These are phyloP conservation scores for Liasis olivaceus DNA, from an alignment of 2,797 vertebrate species.

Conservation along the genomic window DNA sequence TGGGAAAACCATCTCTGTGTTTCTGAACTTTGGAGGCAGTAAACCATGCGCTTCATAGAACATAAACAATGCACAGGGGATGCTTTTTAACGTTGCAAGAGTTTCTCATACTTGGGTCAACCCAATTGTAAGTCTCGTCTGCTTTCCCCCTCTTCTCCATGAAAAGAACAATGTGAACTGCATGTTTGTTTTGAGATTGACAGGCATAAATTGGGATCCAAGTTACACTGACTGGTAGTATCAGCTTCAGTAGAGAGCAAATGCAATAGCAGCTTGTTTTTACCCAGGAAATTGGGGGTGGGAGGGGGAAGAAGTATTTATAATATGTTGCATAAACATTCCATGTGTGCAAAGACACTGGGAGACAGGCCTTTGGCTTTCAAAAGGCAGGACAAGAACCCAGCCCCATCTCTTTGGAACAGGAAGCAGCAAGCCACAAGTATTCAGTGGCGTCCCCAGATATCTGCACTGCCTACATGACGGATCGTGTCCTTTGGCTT, in stretches of 20 bases:
- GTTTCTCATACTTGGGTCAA: slow-evolving; percentile 56
- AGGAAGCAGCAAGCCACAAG: slow-evolving; percentile 28
- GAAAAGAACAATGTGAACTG: slow-evolving; percentile 47
- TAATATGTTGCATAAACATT: neutral
- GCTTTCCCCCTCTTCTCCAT: slow-evolving; percentile 1
- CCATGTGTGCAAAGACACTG: neutral
- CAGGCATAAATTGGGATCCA: slow-evolving; percentile 25
- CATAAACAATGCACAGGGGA: slow-evolving; percentile 53
- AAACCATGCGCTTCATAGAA: slow-evolving; percentile 50
- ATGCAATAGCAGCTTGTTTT: slow-evolving; percentile 24
- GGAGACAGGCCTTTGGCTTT: slow-evolving; percentile 31
- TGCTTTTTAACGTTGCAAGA: slow-evolving; percentile 44
- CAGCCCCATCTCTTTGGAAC: slow-evolving; percentile 10
- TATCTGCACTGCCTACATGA: slow-evolving; percentile 7
- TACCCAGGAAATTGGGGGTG: neutral
- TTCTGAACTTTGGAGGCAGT: slow-evolving; percentile 48
- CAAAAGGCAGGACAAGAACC: neutral
- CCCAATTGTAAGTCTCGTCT: slow-evolving; percentile 33
- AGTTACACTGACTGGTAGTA: slow-evolving; percentile 22
- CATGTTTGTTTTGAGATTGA: slow-evolving; percentile 38
- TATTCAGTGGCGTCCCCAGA: neutral
- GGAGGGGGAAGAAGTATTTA: neutral
- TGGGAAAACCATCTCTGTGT: slow-evolving; percentile 53
- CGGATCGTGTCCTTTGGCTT: slow-evolving; percentile 19
- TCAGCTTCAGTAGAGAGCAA: slow-evolving; percentile 49